Evolutionary conservation across 2,113 vertebrate genomes (phyloP).

Genomic region (Leptobrachium ailaonicum): DNA sequence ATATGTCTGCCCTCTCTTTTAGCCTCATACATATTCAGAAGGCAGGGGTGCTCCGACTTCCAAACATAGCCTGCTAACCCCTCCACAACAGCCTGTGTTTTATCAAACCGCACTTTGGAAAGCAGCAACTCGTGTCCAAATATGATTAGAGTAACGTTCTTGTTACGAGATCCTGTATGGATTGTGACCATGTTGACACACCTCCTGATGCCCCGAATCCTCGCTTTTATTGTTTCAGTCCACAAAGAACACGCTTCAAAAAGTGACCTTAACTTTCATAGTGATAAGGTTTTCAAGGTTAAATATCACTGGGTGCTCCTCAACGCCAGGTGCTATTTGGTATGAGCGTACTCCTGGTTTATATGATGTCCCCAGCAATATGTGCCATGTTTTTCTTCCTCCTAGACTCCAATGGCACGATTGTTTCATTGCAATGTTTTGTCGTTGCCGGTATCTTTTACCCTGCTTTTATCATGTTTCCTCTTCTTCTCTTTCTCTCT

Average conservation of each 20-base stretch:
- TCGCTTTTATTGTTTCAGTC: not conserved
- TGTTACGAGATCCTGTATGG: no score
- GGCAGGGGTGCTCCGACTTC: not conserved
- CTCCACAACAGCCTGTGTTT: not conserved
- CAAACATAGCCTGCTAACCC: not conserved
- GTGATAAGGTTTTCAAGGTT: conserved; percentile 5
- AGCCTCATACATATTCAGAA: conserved; percentile 41
- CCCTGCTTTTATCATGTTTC: not conserved
- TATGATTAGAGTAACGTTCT: no score
- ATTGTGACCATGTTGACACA: not conserved
- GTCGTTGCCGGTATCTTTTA: not conserved
- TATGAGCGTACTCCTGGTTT: not conserved
- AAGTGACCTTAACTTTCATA: not conserved
- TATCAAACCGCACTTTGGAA: not conserved
- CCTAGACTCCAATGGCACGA: not conserved
- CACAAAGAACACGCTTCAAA: no score
- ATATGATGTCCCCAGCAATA: not conserved
- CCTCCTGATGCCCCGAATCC: not conserved
- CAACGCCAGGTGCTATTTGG: not conserved
- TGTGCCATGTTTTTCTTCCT: not conserved
- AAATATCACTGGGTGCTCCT: not conserved
- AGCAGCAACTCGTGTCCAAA: not conserved
- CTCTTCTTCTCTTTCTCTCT: conserved; percentile 41
- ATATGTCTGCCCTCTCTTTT: conserved; percentile 40
- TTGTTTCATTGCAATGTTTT: not conserved